Base-by-base conservation (phyloP, 2,888 invertebrate genomes). In the Eurytoma californica region DNA sequence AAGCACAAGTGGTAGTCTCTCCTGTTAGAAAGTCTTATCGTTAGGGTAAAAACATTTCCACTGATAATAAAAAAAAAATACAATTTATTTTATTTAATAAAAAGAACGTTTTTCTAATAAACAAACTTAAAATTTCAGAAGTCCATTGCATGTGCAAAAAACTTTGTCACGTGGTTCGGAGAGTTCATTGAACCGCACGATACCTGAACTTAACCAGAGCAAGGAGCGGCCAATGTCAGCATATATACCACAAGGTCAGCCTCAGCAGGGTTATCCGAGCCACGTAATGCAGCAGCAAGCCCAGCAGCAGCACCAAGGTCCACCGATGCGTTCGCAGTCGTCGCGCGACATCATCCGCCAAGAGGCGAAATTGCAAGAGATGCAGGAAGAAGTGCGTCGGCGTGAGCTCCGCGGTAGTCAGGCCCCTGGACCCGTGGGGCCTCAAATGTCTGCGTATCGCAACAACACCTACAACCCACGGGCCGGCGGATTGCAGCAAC, bases 331-430 rank as follows among this genome's bases (percentile, higher is more conserved):
- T 67, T 91, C 91, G 1, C 92, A 91, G 82, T 91, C 91, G 1
- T 91, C 91, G 0, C 88, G 92, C 12, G 92, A 92, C 83, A 91
- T 91, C 82, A 89, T 92, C 55, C 88, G 92, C 3, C 92, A 92
- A 82, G 92, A 92, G 61, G 94, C 94, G 0, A 94, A 95, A 87
- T 91, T 95, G 78, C 94, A 94, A 4, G 96, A 96, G 90, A 95
- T 96, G 95, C 94, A 95, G 3, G 95, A 97, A 86, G 95, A 96
- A 87, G 94, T 95, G 13, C 90, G 94, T 80, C 90, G 95, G 66
- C 87, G 91, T 2, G 91, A 91, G 81, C 83, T 91, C 73, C 88
- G 91, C 13, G 90, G 89, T 2, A 86, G 85, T 1, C 83, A 80
- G 60, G 84, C 72, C 70, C 84, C 83, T 70, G 83, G 83, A 7